Base-by-base conservation (phyloP, 1,140 invertebrate genomes). In the Hycleus phaleratus region DNA sequence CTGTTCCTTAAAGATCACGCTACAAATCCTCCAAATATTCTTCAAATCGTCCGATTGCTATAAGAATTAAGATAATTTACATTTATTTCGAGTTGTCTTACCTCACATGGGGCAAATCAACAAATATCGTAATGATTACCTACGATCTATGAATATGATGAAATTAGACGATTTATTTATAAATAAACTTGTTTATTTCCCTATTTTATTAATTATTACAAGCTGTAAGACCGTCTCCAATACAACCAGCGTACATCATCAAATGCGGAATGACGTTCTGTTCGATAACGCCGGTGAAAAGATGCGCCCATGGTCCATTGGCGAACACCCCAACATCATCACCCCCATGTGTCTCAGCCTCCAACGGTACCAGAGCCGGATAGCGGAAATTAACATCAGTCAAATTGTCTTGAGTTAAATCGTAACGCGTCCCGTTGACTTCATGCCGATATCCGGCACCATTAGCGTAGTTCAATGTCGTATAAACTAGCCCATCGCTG, bases 381-480 rank as follows among this genome's bases (percentile, higher is more conserved):
- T 77, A 80, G 63, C 66, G 60, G 45, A 74, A 78, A 46, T 51
- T 50, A 52, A 61, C 32, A 32, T 66, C 68, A 74, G 70, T 60
- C 42, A 66, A 68, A 56, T 75, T 56, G 55, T 73, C 73, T 45
- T 63, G 49, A n/a, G 62, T 58, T 38, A 72, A 56, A 63, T 74
- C 66, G 49, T 73, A 58, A 49, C 78, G 62, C 26, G 59, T 47
- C 25, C 65, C 60, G 32, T 61, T 39, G 10, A 46, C 43, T 2
- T 63, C 56, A 8, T n/a, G 9, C 61, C 88, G 71, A 57, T 77
- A 78, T 4, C 85, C 84, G 0, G 85, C 85, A 3, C 87, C 87
- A 71, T 88, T 88, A 7, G 83, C 81, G 67, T 90, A 89, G 0
- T 78, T 77, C 1, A 91, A 74, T 0, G 85, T 88, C 54, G 85